These are phyloP conservation scores for Panopea generosa DNA, from an alignment of 2,888 invertebrate genomes.

Conservation along the genomic window DNA sequence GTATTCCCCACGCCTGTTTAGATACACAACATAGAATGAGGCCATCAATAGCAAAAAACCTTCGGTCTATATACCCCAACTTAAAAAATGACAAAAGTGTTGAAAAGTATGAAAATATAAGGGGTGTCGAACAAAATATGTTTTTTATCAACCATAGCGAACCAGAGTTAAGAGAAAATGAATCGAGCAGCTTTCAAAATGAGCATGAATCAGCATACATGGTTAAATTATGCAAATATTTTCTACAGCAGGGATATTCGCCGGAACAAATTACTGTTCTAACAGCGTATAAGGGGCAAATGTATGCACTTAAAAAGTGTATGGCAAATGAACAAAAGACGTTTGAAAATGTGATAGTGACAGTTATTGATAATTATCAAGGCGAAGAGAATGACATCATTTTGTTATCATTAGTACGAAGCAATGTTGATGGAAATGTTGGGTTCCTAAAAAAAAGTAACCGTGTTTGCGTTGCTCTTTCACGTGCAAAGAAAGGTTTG, in stretches of 20 bases:
- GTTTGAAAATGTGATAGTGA: conserved; percentile 70
- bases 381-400: conserved; percentile 85
- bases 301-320: conserved; percentile 71
- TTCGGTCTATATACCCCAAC: conserved; percentile 69
- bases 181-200: conserved; percentile 69
- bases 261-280: conserved; percentile 72
- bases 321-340: conserved; percentile 66
- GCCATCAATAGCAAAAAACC: conserved; percentile 87
- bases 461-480: conserved; percentile 82
- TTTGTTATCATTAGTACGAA: conserved; percentile 82
- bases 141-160: conserved; percentile 76
- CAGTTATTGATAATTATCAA: conserved; percentile 82
- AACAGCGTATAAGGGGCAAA: conserved; percentile 74
- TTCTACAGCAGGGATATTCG: conserved; percentile 76
- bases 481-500: conserved; percentile 81
- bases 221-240: conserved; percentile 70
- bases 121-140: conserved; percentile 69
- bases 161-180: conserved; percentile 56
- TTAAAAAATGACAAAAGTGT: conserved; percentile 68
- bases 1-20: conserved; percentile 88
- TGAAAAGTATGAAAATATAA: conserved; percentile 55
- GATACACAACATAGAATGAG: conserved; percentile 87
- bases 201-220: conserved; percentile 74
- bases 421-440: conserved; percentile 72
- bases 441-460: conserved; percentile 81